phyloP scores from a whole-genome alignment of 2,888 invertebrate species.

The Leucophora obtusa region DNA sequence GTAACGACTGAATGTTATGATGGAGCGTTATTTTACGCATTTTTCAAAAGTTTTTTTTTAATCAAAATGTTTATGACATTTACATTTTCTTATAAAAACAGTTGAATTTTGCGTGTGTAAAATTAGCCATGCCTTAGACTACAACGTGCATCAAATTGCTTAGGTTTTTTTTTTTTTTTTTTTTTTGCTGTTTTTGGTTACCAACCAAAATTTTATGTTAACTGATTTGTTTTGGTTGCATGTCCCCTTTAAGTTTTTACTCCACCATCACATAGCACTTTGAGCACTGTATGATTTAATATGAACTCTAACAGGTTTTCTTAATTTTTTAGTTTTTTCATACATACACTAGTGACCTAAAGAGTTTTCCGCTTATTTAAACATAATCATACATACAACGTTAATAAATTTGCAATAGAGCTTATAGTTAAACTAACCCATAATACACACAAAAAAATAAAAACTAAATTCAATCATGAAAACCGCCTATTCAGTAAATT shows the following conservation, averaged over 20 bases:
- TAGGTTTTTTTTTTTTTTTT: neutral
- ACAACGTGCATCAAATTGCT: constrained; percentile 52
- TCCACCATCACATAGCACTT: neutral
- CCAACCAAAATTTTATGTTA: constrained; percentile 55
- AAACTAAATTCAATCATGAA: too few relatives aligned
- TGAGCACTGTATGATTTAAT: constrained; percentile 1
- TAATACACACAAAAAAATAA: too few relatives aligned
- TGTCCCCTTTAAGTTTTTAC: constrained; percentile 24
- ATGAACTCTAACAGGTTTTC: constrained; percentile 59
- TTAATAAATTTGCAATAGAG: constrained; percentile 27
- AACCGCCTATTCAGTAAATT: too few relatives aligned
- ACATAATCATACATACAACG: constrained; percentile 24
- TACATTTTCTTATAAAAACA: constrained; percentile 40
- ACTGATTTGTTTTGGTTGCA: constrained; percentile 56
- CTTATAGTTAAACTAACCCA: constrained; percentile 10
- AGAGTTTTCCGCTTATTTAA: constrained; percentile 50
- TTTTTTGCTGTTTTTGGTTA: constrained; percentile 46
- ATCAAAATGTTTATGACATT: constrained; percentile 57
- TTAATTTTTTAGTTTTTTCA: constrained; percentile 11
- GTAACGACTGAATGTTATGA: neutral
- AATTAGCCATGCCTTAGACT: constrained; percentile 44
- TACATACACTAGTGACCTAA: constrained; percentile 38
- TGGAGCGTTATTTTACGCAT: constrained; percentile 57
- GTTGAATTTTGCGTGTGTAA: constrained; percentile 21
- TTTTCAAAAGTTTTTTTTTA: constrained; percentile 20